Base-by-base conservation (phyloP, 2,113 vertebrate species). In the Corythaixoides concolor region DNA sequence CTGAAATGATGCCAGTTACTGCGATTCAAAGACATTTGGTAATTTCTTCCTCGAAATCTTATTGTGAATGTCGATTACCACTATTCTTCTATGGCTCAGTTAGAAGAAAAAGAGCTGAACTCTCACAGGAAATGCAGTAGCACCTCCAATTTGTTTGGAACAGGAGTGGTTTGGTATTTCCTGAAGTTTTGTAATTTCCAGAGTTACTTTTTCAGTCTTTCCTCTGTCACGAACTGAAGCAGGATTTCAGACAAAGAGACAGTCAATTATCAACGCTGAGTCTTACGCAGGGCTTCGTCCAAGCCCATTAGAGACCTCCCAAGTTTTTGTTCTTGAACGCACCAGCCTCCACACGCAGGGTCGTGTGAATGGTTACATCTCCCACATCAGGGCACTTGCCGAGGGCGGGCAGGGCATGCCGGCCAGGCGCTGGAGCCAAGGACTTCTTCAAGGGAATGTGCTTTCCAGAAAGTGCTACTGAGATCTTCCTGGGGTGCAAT, bases 231-330 rank as follows among this genome's bases (percentile, higher is more conserved):
- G 16, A 87, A 76, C 32, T 72, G 78, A 81, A 77, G 41, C 68
- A 73, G 39, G 53, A 78, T 50, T 88, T 88, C 77, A 85, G 60
- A 63, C 60, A 80, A 37, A 77, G 49, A 89, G 27, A 81, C 0
- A 88, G 73, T 12, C 76, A 73, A 52, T 87, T 84, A 88, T 6
- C 53, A 82, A 2, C 0, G 2, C 62, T 47, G 67, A 95, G 58
- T n/a, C 58, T 83, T n/a, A 62, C 35, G 32, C 23, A 89, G 79
- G 52, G 85, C 62, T 97, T 66, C 77, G 58, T 88, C 92, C 91
- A 94, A 94, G 80, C 58, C 80, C 23, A 22, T 93, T 5, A 90
- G 50, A 96, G 94, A 96, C 96, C 96, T 97, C 94, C 96, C 96
- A 97, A 85, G 89, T 82, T 95, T 92, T 50, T 79, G 62, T 82